Evolutionary conservation across 1,140 invertebrate species (phyloP), one percentile per base, ranked within the genome.

Genomic region (Pseudoatta argentina): DNA sequence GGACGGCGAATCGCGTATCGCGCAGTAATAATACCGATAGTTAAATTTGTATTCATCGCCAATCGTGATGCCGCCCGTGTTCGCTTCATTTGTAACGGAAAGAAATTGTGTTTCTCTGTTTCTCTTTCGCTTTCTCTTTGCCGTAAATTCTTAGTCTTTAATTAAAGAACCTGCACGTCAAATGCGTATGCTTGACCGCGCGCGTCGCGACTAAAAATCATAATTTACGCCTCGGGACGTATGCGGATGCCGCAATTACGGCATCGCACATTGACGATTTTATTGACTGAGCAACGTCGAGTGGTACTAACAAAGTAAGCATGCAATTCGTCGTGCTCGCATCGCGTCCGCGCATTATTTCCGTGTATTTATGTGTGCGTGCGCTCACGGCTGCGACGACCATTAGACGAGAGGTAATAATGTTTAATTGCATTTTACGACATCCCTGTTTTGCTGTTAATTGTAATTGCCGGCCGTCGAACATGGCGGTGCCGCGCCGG

Each of bases 341-440:
- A n/a, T 44, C 64, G 39, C 53, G 55, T 44, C 64, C 48, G 64
- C 30, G 64, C 66, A 59, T 82, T 61, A 72, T 73, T 75, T 48
- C 44, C 69, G 53, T 30, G 53, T 73, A 73, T 82, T 73, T 67
- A 63, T 66, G 39, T 27, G 85, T 67, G 83, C 61, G 48, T 76
- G 86, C 90, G 88, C 82, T 89, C 88, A 92, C 77, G 92, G 91
- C 87, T 88, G 88, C 88, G 87, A 55, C 89, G 90, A 91, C 88
- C 92, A 92, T 93, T 89, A 90, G 86, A 87, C 91, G 88, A 87
- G 92, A 93, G 92, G 93, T 94, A 95, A 94, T 95, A 94, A 94
- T 93, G 94, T 95, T 95, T 94, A 95, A 95, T 94, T 95, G 94
- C 92, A 93, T 94, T 95, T 95, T 95, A 95, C 94, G 94, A 94